These are phyloP conservation scores for Tapera naevia DNA, from an alignment of 2,797 vertebrate genomes.

Conservation along the genomic window DNA sequence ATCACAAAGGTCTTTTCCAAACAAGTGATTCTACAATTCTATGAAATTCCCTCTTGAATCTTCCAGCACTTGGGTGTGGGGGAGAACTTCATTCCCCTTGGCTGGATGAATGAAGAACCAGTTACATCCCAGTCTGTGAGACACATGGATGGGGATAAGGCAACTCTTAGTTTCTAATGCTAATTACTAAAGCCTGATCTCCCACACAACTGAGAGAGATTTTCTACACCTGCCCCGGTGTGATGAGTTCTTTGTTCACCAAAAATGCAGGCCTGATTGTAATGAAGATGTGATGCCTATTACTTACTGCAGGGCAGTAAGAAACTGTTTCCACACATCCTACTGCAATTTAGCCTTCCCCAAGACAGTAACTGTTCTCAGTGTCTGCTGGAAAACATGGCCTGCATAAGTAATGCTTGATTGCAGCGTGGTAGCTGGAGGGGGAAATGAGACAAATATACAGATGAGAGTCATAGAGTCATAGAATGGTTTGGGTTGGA, in stretches of 20 bases:
- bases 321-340: neutral
- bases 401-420: neutral
- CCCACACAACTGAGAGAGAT: rapidly evolving
- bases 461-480: neutral
- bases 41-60: neutral
- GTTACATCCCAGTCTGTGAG: neutral
- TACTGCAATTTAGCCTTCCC: neutral
- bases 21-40: too few species aligned
- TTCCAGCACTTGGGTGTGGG: neutral
- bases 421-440: neutral
- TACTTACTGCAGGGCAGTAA: neutral
- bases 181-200: neutral
- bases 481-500: too few species aligned
- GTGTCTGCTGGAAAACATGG: neutral
- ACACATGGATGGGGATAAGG: rapidly evolving
- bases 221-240: neutral
- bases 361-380: neutral
- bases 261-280: neutral
- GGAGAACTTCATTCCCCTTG: neutral
- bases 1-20: too few species aligned
- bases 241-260: neutral
- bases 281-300: neutral
- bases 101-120: neutral
- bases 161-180: neutral
- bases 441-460: neutral